Evolutionary conservation across 2,113 vertebrate species (phyloP), one percentile per base, ranked within the genome.

Genomic region (Euleptes europaea): DNA sequence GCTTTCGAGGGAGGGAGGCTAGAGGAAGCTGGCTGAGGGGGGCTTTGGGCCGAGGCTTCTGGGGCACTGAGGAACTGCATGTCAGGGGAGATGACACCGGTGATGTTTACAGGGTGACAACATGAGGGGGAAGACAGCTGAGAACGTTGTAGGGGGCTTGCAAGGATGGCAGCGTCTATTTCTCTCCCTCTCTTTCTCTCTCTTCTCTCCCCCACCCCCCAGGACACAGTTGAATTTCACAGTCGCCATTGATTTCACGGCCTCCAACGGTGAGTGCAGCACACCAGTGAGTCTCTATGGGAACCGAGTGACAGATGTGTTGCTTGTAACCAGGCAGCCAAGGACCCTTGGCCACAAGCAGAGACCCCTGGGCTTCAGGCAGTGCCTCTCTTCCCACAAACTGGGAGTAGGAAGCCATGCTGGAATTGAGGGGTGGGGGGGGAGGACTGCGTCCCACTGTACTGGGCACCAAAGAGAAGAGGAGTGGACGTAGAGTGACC

Each of bases 191-290:
- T 87, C 82, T 88, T 73, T 79, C 73, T 86, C 89, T 93, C 78
- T 67, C 84, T 73, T 73, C 33, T 65, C 51, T n/a, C 28, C 49
- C 54, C n/a, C 11, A 13, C 88, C 83, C 77, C 80, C 90, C 92
- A 99, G 99, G 95, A 99, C 98, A 0, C 98, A 99, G 92, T 95
- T 99, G 90, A 99, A 99, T 96, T 99, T 99, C 96, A 99, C 98
- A 0, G 98, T 99, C 12, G 98, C 98, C 44, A 99, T 99, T 35
- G 98, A 99, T 95, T 99, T 99, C 96, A 99, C 98, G 23, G 98
- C 98, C 65, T 99, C 98, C 86, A 99, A 99, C 5, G 98, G 98
- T 99, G 94, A 97, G 97, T 92, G 57, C 54, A 33, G 47, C 44
- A 33, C 35, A 35, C 54, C 49, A 12, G 12, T 21, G 44, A 44